A percentile compares a stretch with the other conserved stretches of the same genome.
These are phyloP conservation scores for Protosalanx chinensis DNA, from an alignment of 2,797 vertebrate species.

Conservation along the genomic window DNA sequence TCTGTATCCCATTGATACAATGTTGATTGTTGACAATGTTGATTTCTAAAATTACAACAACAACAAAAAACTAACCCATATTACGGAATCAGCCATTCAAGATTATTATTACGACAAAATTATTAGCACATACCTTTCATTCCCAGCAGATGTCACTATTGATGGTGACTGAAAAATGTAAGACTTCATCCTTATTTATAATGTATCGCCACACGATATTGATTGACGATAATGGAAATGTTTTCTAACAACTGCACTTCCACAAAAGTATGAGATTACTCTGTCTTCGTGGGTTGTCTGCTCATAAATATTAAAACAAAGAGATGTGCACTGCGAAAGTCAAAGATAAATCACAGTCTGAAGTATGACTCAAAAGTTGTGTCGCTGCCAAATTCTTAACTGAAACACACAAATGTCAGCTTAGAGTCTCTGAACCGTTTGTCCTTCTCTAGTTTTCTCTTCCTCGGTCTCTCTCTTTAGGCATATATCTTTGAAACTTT, in stretches of 20 bases:
- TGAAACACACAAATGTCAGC: not conserved
- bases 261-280: not conserved
- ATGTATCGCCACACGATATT: not conserved
- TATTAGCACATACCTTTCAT: slow-evolving; percentile 12
- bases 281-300: not conserved
- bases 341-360: not conserved
- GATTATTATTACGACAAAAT: not conserved
- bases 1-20: not conserved
- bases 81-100: not conserved
- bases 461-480: no score
- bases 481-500: no score
- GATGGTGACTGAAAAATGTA: not conserved
- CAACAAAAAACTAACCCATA: no score
- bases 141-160: slow-evolving; percentile 52
- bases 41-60: no score
- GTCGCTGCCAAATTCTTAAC: not conserved
- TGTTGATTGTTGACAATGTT: not conserved
- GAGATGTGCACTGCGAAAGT: slow-evolving; percentile 8
- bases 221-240: not conserved
- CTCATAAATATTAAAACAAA: slow-evolving; percentile 15
- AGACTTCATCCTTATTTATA: not conserved
- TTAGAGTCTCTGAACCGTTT: no score
- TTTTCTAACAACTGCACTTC: not conserved
- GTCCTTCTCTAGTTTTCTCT: no score
- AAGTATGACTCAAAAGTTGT: not conserved